Conservation (phyloP, 2,113 vertebrate genomes). For the Erythrolamprus reginae region DNA sequence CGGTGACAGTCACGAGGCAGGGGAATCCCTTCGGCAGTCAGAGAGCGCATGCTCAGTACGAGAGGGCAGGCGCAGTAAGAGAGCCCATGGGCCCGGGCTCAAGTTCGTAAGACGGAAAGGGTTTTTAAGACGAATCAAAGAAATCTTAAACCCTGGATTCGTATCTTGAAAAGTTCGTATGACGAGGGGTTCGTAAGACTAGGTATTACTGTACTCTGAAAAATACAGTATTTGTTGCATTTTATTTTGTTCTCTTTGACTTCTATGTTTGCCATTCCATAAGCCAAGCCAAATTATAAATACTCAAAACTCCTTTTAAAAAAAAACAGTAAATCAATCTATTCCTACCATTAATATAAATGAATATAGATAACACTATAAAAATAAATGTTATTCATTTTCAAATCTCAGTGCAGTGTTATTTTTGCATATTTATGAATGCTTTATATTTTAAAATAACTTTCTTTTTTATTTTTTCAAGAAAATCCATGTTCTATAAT, state of each 20-base stretch:
- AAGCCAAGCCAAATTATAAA: slow-evolving; percentile 53
- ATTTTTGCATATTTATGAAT: not conserved
- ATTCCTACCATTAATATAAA: slow-evolving; percentile 3
- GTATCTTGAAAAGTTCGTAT: no score
- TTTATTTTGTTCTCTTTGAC: slow-evolving; percentile 39
- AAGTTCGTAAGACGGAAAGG: no score
- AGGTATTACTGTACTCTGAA: no score
- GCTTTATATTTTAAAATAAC: not conserved
- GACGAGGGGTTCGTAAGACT: no score
- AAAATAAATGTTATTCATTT: slow-evolving; percentile 18
- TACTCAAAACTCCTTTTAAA: slow-evolving; percentile 51
- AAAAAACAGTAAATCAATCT: slow-evolving; percentile 24
- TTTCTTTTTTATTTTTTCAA: not conserved
- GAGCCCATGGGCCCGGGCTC: no score
- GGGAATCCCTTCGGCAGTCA: no score
- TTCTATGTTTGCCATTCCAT: slow-evolving; percentile 51
- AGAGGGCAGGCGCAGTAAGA: no score
- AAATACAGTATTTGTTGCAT: slow-evolving; percentile 22
- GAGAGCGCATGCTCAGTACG: no score
- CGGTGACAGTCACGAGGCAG: no score
- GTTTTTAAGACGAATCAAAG: no score
- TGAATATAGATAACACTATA: slow-evolving; percentile 12
- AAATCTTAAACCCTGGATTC: no score
- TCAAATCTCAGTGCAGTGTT: slow-evolving; percentile 15
- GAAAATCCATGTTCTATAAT: not conserved